phyloP scores from a whole-genome alignment of 37 sponge, comb jelly and placozoan genomes.

The Eunapius fragilis region DNA sequence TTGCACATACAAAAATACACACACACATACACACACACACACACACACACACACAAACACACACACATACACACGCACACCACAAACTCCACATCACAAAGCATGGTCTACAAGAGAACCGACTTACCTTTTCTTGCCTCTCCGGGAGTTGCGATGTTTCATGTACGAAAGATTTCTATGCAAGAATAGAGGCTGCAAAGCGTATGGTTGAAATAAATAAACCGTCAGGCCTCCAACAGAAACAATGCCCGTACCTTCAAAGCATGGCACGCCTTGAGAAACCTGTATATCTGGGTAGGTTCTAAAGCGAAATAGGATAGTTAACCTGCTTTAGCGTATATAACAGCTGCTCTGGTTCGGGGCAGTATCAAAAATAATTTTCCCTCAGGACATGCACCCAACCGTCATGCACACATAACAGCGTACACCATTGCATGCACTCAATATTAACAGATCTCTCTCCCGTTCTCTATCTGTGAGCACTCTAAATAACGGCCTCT shows the following conservation, averaged over 20 bases:
- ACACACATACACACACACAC: no score
- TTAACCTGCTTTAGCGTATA: background rate
- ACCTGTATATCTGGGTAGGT: slow-evolving; percentile 66
- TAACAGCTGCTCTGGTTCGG: background rate
- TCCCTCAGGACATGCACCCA: background rate
- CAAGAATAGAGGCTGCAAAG: slow-evolving; percentile 67
- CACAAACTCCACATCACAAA: background rate
- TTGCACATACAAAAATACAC: background rate
- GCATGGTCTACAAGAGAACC: background rate
- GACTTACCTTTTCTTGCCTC: slow-evolving; percentile 9
- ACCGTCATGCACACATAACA: background rate
- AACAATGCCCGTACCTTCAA: slow-evolving; percentile 39
- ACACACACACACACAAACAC: no score
- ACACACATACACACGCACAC: background rate
- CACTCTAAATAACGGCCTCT: background rate
- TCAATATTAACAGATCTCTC: background rate
- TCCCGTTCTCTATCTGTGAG: background rate
- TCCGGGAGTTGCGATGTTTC: slow-evolving; percentile 37
- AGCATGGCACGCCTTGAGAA: slow-evolving; percentile 50
- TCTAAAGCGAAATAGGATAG: slow-evolving; percentile 21
- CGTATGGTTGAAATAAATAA: background rate
- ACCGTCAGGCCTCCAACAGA: background rate
- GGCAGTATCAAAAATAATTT: background rate
- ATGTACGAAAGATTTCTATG: slow-evolving; percentile 73
- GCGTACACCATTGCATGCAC: background rate